Percentiles rank a stretch among this genome's conserved stretches.
Conservation (phyloP, 1,140 invertebrate species). For the Sinonovacula constricta region DNA sequence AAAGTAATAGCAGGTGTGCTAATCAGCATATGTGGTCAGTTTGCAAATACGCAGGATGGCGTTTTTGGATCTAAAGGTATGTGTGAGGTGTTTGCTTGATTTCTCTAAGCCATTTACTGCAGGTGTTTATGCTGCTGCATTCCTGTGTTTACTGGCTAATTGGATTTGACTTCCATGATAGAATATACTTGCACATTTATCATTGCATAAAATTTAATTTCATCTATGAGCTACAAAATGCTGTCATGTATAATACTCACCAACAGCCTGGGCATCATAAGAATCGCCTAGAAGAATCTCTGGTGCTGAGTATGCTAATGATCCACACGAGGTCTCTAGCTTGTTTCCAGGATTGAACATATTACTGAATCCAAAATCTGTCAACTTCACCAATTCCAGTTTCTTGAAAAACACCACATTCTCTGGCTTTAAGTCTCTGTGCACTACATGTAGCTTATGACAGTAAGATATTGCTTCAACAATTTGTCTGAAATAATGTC, state of each 20-base stretch:
- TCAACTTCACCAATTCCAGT: conserved; percentile 97
- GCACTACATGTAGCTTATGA: conserved; percentile 95
- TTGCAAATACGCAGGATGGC: no score
- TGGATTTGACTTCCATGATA: no score
- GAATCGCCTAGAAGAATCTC: conserved; percentile 96
- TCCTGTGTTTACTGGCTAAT: no score
- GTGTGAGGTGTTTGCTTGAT: no score
- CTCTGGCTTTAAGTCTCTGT: conserved; percentile 98
- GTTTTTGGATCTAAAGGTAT: no score
- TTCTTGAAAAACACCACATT: conserved; percentile 99
- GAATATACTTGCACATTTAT: no score
- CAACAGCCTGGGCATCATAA: conserved; percentile 89
- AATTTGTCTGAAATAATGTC: conserved; percentile 96
- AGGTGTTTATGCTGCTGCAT: no score
- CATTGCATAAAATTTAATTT: no score
- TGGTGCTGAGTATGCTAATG: conserved; percentile 98
- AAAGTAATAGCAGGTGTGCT: no score
- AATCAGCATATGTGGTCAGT: no score
- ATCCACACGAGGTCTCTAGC: conserved; percentile 99
- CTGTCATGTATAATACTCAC: conserved; percentile 84
- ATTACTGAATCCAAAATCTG: conserved; percentile 99
- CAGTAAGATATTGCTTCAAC: conserved; percentile 98
- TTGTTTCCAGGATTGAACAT: conserved; percentile 98
- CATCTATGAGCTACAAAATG: no score
- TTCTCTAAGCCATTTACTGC: no score